Conservation (phyloP, 2,888 invertebrate species). For the Cephus pulcher region DNA sequence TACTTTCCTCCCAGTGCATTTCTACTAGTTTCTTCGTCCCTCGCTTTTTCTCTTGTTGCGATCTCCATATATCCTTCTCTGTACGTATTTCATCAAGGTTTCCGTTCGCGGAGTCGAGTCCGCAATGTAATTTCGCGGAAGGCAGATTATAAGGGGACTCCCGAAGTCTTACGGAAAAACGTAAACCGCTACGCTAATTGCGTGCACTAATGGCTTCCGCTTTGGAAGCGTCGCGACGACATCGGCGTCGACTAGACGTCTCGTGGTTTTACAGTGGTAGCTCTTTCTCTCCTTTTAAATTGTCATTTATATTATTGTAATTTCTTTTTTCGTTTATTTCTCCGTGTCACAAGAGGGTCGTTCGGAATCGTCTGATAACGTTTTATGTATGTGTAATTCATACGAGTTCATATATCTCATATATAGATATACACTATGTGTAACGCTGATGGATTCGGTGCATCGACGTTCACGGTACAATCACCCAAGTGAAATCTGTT, state of each 20-base stretch:
- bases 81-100: background rate
- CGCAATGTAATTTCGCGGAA: conserved; percentile 28
- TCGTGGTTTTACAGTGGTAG: background rate
- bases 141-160: conserved; percentile 17
- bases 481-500: conserved; percentile 51
- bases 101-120: background rate
- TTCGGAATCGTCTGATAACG: background rate
- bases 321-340: background rate
- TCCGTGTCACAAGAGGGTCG: background rate
- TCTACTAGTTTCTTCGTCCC: background rate
- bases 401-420: background rate
- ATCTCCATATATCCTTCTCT: background rate
- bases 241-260: conserved; percentile 20
- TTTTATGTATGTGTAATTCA: background rate
- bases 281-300: background rate
- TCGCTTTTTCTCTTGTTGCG: background rate
- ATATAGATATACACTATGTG: background rate
- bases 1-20: background rate
- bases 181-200: conserved; percentile 33
- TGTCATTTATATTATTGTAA: background rate
- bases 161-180: conserved; percentile 12
- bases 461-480: conserved; percentile 38
- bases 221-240: conserved; percentile 23
- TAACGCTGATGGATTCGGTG: background rate
- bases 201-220: conserved; percentile 40